These are phyloP conservation scores for Sarotherodon lohbergeri DNA, from an alignment of 2,113 vertebrate genomes.

Conservation along the genomic window DNA sequence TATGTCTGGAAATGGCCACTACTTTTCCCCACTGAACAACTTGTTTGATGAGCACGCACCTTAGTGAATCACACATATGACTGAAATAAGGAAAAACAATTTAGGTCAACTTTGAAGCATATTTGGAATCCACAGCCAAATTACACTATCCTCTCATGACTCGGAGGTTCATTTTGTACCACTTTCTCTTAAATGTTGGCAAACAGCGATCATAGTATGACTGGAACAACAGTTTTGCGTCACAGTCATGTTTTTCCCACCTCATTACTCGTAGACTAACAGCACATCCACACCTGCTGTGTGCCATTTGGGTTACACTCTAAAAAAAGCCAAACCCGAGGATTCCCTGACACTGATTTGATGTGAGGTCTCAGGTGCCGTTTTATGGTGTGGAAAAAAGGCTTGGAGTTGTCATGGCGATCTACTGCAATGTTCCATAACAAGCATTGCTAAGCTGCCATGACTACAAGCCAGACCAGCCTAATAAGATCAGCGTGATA, in stretches of 20 bases:
- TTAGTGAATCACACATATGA: background rate
- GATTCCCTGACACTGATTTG: conserved; percentile 27
- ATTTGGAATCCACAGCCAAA: background rate
- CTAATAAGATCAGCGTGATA: conserved; percentile 58
- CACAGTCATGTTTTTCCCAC: background rate
- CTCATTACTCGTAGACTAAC: background rate
- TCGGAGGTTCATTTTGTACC: background rate
- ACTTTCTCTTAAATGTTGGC: background rate
- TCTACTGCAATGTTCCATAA: conserved; percentile 57
- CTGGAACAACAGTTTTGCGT: background rate
- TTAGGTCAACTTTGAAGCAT: background rate
- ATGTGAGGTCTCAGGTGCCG: conserved; percentile 54
- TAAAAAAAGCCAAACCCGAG: background rate
- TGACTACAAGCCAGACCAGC: conserved; percentile 37
- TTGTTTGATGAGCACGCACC: background rate
- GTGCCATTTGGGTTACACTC: background rate
- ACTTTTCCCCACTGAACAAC: background rate
- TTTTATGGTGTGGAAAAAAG: conserved; percentile 41
- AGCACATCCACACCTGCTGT: background rate
- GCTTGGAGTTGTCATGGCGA: conserved; percentile 45
- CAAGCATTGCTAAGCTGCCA: conserved; percentile 54
- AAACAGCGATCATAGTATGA: background rate
- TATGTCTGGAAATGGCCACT: background rate
- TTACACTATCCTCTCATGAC: background rate
- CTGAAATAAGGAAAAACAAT: background rate